phyloP scores from a whole-genome alignment of 2,113 vertebrate species.

The Carollia perspicillata region DNA sequence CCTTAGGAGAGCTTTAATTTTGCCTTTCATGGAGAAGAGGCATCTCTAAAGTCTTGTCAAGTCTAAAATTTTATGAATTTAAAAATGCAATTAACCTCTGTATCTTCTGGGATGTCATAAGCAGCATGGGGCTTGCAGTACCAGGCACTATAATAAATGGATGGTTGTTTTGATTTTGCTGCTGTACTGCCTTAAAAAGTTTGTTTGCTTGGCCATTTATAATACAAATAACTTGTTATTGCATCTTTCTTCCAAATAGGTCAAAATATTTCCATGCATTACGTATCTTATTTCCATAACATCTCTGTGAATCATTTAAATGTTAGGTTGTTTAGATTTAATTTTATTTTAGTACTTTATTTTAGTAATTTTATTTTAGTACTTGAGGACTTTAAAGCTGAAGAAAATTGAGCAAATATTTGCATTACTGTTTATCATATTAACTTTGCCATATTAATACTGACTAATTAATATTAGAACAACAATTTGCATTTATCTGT shows the following conservation, averaged over 20 bases:
- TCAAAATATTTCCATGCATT: constrained; percentile 28
- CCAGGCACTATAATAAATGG: neutral
- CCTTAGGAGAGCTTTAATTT: constrained; percentile 17
- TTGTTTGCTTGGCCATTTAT: neutral
- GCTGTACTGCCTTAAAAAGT: neutral
- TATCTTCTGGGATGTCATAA: neutral
- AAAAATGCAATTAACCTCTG: constrained; percentile 9
- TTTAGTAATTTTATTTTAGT: too few relatives aligned
- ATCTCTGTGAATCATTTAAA: constrained; percentile 14
- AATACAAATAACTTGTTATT: constrained; percentile 21
- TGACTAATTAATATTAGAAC: neutral
- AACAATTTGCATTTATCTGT: neutral
- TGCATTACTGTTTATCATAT: neutral
- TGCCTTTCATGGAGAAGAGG: neutral
- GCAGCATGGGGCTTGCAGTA: neutral
- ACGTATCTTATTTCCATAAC: constrained; percentile 36
- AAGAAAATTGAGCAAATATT: constrained; percentile 6
- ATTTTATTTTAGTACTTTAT: constrained; percentile 49
- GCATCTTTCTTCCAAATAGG: constrained; percentile 13
- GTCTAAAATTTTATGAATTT: neutral
- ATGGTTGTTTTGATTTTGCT: neutral
- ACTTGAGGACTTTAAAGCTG: neutral
- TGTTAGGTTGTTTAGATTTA: neutral
- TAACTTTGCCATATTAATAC: constrained; percentile 28
- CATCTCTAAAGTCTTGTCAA: neutral